Conservation (phyloP, 1,140 invertebrate species). For the Bombyx mandarina region DNA sequence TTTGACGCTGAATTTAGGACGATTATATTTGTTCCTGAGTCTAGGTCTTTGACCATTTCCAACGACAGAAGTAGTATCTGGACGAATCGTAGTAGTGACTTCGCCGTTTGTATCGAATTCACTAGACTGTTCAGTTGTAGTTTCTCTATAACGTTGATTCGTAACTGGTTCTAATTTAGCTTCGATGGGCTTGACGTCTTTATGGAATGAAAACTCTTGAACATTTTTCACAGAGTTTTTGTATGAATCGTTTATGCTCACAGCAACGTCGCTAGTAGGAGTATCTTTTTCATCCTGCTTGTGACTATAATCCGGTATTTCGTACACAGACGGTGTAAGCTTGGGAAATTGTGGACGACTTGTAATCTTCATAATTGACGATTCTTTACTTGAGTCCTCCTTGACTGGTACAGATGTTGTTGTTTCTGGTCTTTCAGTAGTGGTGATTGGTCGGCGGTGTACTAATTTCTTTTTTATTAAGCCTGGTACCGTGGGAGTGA, state of each 20-base stretch:
- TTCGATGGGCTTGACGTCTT: constrained; percentile 54
- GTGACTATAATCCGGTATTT: constrained; percentile 60
- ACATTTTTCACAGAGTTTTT: constrained; percentile 30
- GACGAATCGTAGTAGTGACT: constrained; percentile 34
- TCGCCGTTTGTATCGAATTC: constrained; percentile 19
- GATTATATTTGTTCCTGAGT: constrained; percentile 58
- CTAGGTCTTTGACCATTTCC: constrained; percentile 46
- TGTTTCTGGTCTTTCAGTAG: constrained; percentile 44
- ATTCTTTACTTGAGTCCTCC: constrained; percentile 47
- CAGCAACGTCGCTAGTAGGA: constrained; percentile 62
- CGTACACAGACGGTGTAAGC: constrained; percentile 27
- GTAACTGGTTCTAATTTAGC: constrained; percentile 29
- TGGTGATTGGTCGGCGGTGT: constrained; percentile 41
- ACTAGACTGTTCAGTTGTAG: constrained; percentile 28
- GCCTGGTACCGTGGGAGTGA: constrained; percentile 55
- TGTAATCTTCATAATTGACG: constrained; percentile 68
- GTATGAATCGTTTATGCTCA: constrained; percentile 42
- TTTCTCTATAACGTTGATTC: constrained; percentile 19
- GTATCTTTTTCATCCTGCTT: constrained; percentile 71
- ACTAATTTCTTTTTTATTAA: constrained; percentile 53
- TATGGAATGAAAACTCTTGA: constrained; percentile 56
- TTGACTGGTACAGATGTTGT: constrained; percentile 32
- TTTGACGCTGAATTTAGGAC: constrained; percentile 74
- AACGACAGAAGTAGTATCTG: constrained; percentile 31
- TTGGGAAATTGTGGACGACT: constrained; percentile 40